Percentiles rank a stretch among this genome's conserved stretches.
Evolutionary conservation across 2,797 vertebrate species (phyloP).

Genomic region (Micropoecilia bifurca): DNA sequence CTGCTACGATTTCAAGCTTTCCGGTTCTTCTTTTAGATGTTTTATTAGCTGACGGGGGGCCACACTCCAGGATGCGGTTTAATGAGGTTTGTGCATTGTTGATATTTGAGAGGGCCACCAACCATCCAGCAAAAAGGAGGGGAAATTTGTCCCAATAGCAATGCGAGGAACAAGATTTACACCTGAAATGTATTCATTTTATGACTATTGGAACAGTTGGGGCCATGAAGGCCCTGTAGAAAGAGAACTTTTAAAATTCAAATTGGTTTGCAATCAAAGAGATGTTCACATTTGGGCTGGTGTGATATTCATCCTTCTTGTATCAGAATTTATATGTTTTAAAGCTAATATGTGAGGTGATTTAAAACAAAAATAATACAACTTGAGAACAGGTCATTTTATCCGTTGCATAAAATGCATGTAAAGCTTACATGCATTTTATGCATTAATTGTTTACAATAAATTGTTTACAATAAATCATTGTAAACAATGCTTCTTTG

Average conservation of each 20-base stretch:
- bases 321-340: neutral
- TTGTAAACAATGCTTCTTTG: neutral
- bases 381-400: neutral
- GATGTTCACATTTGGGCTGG: neutral
- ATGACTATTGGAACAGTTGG: neutral
- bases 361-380: neutral
- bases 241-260: neutral
- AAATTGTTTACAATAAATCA: no score
- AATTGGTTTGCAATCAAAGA: neutral
- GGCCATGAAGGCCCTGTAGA: neutral
- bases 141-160: constrained; percentile 11
- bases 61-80: constrained; percentile 62
- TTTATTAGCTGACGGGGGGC: constrained; percentile 66
- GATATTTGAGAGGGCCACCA: constrained; percentile 38
- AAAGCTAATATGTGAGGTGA: neutral
- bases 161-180: neutral
- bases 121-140: constrained; percentile 1
- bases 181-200: neutral
- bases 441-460: no score
- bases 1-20: constrained; percentile 57
- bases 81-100: constrained; percentile 69
- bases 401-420: neutral
- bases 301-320: neutral
- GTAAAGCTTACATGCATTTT: no score
- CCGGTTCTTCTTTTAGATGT: constrained; percentile 55